Percentiles rank a stretch among this genome's conserved stretches.
Conservation (phyloP, 2,797 vertebrate species). For the Xerus rutilus region DNA sequence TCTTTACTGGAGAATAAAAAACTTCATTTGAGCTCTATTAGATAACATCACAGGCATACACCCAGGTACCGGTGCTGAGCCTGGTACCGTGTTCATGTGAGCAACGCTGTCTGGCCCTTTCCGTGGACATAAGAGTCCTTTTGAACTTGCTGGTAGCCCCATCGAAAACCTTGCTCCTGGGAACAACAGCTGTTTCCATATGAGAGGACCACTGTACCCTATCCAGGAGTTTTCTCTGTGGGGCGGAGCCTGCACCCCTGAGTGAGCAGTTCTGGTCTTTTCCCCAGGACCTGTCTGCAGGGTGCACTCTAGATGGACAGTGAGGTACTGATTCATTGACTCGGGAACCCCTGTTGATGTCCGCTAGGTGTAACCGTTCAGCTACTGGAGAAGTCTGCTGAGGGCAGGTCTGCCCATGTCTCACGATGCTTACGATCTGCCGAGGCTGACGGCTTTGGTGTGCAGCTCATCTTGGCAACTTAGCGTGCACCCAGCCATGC, state of each 20-base stretch:
- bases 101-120: not conserved
- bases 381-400: no score
- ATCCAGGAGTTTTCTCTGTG: not conserved
- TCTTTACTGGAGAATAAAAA: not conserved
- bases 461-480: accelerated
- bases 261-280: not conserved
- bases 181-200: not conserved
- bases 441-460: not conserved
- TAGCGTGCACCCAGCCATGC: not conserved
- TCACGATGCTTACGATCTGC: accelerated
- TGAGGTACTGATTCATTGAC: not conserved
- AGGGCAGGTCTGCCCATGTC: accelerated
- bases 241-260: no score
- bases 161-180: not conserved
- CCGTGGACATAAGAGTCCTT: no score
- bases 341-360: not conserved
- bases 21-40: not conserved
- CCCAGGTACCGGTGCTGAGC: no score
- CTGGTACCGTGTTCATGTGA: no score
- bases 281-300: not conserved
- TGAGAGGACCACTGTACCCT: accelerated
- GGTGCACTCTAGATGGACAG: not conserved
- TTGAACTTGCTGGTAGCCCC: not conserved
- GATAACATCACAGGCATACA: not conserved
- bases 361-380: not conserved